Conservation (phyloP, 2,113 vertebrate species). For the Hirundichthys speculiger region DNA sequence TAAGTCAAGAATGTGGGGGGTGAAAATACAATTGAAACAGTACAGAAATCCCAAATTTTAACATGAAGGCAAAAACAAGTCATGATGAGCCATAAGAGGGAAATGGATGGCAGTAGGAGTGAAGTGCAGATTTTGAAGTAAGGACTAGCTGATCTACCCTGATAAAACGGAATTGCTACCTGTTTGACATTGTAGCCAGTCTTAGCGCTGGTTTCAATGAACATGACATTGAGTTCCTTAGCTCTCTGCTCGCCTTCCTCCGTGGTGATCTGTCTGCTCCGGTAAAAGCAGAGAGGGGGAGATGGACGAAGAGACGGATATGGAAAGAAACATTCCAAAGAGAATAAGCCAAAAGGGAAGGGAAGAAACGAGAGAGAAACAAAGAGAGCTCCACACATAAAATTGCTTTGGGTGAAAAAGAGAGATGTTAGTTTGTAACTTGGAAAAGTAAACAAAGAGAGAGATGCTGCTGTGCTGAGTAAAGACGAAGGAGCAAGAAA, state of each 20-base stretch:
- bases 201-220: slow-evolving; percentile 97
- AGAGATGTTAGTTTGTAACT: slow-evolving; percentile 73
- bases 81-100: slow-evolving; percentile 25
- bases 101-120: slow-evolving; percentile 28
- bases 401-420: slow-evolving; percentile 40
- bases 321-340: slow-evolving; percentile 52
- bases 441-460: slow-evolving; percentile 40
- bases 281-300: slow-evolving; percentile 60
- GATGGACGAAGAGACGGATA: slow-evolving; percentile 61
- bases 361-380: slow-evolving; percentile 51
- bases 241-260: slow-evolving; percentile 95
- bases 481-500: slow-evolving; percentile 53
- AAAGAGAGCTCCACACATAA: slow-evolving; percentile 63
- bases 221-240: slow-evolving; percentile 97
- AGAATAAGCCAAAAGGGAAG: slow-evolving; percentile 46
- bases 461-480: slow-evolving; percentile 51
- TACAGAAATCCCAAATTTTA: neutral
- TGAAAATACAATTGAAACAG: slow-evolving; percentile 4
- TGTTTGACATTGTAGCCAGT: slow-evolving; percentile 97
- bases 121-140: slow-evolving; percentile 24
- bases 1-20: slow-evolving; percentile 28
- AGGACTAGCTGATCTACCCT: slow-evolving; percentile 55
- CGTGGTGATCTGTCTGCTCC: slow-evolving; percentile 93
- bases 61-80: neutral
- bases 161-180: slow-evolving; percentile 80